phyloP scores from a whole-genome alignment of 2,888 invertebrate species.

The Bhutanitis thaidina region DNA sequence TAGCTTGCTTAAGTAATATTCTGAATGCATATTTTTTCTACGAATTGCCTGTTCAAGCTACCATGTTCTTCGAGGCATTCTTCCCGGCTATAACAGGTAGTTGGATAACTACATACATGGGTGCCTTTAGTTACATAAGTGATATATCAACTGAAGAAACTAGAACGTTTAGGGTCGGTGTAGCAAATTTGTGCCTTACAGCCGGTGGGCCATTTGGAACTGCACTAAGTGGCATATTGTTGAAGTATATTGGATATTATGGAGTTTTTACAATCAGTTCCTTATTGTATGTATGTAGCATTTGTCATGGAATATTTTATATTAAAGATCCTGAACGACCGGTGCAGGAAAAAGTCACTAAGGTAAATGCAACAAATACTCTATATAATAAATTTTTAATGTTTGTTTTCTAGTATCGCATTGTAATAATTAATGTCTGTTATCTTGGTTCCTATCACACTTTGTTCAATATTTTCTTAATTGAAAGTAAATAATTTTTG shows the following conservation, averaged over 20 bases:
- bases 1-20: slow-evolving; percentile 69
- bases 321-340: slow-evolving; percentile 57
- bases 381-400: neutral
- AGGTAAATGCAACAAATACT: slow-evolving; percentile 31
- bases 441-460: no score
- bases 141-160: slow-evolving; percentile 76
- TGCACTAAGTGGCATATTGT: slow-evolving; percentile 59
- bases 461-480: no score
- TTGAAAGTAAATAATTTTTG: no score
- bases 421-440: no score
- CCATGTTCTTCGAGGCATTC: slow-evolving; percentile 72
- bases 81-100: slow-evolving; percentile 77
- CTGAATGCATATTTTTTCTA: slow-evolving; percentile 76
- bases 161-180: slow-evolving; percentile 80
- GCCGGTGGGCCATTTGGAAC: slow-evolving; percentile 64
- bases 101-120: slow-evolving; percentile 78
- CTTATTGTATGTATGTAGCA: slow-evolving; percentile 57
- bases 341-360: slow-evolving; percentile 29
- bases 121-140: slow-evolving; percentile 81
- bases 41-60: slow-evolving; percentile 73
- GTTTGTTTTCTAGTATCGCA: neutral
- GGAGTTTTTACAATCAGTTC: slow-evolving; percentile 71
- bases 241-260: slow-evolving; percentile 70
- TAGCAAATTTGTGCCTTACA: slow-evolving; percentile 68
- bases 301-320: slow-evolving; percentile 61